phyloP scores from a whole-genome alignment of 2,888 invertebrate species.

The Tenthredo distinguenda region DNA sequence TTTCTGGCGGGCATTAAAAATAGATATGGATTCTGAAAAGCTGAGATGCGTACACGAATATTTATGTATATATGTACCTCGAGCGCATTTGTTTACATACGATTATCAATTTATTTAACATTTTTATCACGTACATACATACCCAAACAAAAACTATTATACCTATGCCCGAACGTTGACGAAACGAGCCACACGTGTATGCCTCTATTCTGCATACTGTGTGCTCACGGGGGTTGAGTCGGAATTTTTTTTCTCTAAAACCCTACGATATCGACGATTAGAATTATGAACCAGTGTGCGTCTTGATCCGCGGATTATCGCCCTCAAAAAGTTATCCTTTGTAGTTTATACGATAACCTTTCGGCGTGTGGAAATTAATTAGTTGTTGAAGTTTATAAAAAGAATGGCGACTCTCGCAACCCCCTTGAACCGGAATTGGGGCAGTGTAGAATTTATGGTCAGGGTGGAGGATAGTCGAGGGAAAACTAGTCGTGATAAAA shows the following conservation, averaged over 20 bases:
- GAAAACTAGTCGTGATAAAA: not conserved
- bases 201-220: too few relatives aligned
- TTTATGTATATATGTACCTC: not conserved
- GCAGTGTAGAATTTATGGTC: not conserved
- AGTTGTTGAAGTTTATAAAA: not conserved
- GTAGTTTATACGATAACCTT: too few relatives aligned
- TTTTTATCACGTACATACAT: not conserved
- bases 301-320: too few relatives aligned
- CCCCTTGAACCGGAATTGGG: not conserved
- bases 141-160: too few relatives aligned
- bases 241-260: too few relatives aligned
- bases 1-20: slow-evolving; percentile 8
- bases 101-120: not conserved
- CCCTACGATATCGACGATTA: too few relatives aligned
- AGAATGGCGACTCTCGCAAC: not conserved
- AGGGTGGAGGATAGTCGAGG: not conserved
- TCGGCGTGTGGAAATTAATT: too few relatives aligned
- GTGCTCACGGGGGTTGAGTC: too few relatives aligned
- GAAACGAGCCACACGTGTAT: too few relatives aligned
- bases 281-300: too few relatives aligned
- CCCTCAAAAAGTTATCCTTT: too few relatives aligned
- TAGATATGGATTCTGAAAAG: slow-evolving; percentile 21
- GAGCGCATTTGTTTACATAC: not conserved
- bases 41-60: not conserved
- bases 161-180: too few relatives aligned